phyloP scores from a whole-genome alignment of 2,797 vertebrate species.

The Arremon brunneinucha region DNA sequence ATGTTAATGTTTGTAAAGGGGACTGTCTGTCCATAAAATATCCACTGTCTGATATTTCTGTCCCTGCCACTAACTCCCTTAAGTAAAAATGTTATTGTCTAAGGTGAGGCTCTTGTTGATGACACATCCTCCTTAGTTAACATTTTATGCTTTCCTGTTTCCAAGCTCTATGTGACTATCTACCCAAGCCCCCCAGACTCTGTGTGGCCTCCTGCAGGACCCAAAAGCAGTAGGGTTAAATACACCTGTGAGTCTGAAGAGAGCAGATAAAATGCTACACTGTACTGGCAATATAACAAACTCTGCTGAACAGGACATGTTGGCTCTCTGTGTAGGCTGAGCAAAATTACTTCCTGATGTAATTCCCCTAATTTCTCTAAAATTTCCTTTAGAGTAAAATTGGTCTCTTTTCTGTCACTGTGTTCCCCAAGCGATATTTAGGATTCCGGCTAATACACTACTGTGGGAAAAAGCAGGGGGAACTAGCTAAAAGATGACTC shows the following conservation, averaged over 20 bases:
- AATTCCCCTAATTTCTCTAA: background rate
- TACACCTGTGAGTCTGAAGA: background rate
- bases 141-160: background rate
- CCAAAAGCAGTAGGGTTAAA: background rate
- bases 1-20: background rate
- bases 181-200: background rate
- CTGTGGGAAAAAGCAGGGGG: background rate
- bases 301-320: background rate
- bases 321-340: background rate
- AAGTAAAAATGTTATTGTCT: background rate
- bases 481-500: background rate
- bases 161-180: background rate
- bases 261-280: background rate
- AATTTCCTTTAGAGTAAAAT: background rate
- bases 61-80: too few species aligned
- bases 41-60: background rate
- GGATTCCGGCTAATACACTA: background rate
- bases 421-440: background rate
- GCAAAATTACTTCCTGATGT: background rate
- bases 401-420: background rate
- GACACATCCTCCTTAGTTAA: background rate
- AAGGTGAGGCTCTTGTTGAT: background rate
- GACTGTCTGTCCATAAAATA: background rate
- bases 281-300: background rate
- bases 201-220: background rate